Percentiles rank a stretch among this genome's conserved stretches.
phyloP scores from a whole-genome alignment of 2,888 invertebrate genomes.

The Belgica antarctica region DNA sequence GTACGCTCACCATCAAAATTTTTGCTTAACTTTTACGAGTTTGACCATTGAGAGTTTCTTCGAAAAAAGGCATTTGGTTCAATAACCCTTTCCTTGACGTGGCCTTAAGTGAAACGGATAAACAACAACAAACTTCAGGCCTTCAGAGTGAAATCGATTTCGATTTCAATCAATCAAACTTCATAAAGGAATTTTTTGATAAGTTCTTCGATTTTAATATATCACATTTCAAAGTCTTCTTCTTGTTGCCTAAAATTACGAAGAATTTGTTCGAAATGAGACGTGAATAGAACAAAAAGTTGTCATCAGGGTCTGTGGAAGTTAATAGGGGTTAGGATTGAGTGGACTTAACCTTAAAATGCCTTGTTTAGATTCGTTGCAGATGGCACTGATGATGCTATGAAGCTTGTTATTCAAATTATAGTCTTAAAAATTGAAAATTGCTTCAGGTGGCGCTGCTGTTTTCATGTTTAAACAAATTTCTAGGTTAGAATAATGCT shows the following conservation, averaged over 20 bases:
- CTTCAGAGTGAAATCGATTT: slow-evolving; percentile 30
- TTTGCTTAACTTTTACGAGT: background rate
- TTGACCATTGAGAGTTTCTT: background rate
- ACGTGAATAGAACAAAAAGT: too few species aligned
- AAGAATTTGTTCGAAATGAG: slow-evolving; percentile 26
- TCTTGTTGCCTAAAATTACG: slow-evolving; percentile 4
- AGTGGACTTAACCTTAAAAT: too few species aligned
- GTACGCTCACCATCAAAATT: background rate
- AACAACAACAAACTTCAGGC: background rate
- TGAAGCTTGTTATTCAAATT: too few species aligned
- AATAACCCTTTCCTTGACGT: slow-evolving; percentile 3
- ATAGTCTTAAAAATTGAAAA: too few species aligned
- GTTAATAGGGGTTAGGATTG: too few species aligned
- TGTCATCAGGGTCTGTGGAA: too few species aligned
- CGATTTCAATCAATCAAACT: slow-evolving; percentile 38
- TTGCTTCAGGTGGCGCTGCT: too few species aligned
- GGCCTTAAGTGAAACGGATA: slow-evolving; percentile 11
- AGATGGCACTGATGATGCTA: too few species aligned
- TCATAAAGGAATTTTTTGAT: slow-evolving; percentile 29
- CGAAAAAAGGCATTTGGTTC: slow-evolving; percentile 8
- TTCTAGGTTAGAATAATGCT: too few species aligned
- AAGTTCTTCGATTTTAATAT: slow-evolving; percentile 31
- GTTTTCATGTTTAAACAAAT: too few species aligned
- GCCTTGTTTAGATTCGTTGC: too few species aligned
- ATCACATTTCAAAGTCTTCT: slow-evolving; percentile 40